Percentiles rank a stretch among this genome's conserved stretches.
These are phyloP conservation scores for Anguilla obscura DNA, from an alignment of 2,797 vertebrate genomes.

Conservation along the genomic window DNA sequence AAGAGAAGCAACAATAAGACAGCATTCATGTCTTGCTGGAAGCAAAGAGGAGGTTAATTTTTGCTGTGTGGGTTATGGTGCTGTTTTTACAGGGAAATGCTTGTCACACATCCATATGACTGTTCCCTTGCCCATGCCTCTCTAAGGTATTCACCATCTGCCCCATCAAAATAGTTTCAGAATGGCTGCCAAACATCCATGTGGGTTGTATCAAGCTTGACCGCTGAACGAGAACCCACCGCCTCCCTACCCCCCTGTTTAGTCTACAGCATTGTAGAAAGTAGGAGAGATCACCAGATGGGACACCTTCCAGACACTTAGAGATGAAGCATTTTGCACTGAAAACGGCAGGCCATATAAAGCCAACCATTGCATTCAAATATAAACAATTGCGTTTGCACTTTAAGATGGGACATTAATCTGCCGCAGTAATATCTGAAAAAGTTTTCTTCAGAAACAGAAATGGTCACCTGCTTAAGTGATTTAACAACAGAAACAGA, in stretches of 20 bases:
- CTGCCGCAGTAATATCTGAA: background rate
- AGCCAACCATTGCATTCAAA: conserved; percentile 38
- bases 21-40: background rate
- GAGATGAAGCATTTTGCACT: background rate
- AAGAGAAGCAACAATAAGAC: background rate
- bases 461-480: background rate
- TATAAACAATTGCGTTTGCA: conserved; percentile 37
- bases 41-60: background rate
- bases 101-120: background rate
- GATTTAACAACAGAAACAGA: background rate
- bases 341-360: conserved; percentile 41
- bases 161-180: background rate
- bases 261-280: conserved; percentile 45
- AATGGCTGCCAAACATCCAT: conserved; percentile 30
- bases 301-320: conserved; percentile 15
- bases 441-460: background rate
- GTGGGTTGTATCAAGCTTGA: conserved; percentile 47
- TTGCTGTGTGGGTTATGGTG: background rate
- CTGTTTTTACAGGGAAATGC: background rate
- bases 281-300: conserved; percentile 25
- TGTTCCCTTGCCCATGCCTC: background rate
- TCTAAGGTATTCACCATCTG: background rate
- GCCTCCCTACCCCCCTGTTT: conserved; percentile 38
- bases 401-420: background rate
- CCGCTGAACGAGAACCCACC: conserved; percentile 25